Evolutionary conservation across 2,888 invertebrate genomes (phyloP).

Genomic region (Dichetophora obliterata): DNA sequence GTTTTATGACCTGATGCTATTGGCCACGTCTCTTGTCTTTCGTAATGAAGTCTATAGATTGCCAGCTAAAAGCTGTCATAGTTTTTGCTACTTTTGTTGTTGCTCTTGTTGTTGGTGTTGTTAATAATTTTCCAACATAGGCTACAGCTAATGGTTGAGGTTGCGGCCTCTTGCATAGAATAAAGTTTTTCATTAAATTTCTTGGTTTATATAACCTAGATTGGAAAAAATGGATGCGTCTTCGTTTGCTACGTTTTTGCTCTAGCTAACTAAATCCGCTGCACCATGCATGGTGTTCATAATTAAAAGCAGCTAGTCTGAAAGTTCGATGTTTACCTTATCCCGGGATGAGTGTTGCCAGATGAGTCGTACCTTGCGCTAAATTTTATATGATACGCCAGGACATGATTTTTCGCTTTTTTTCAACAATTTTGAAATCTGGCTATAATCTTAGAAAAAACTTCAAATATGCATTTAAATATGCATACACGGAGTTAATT

Average conservation of each 20-base stretch:
- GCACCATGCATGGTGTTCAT: too few species aligned
- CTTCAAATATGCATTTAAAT: too few species aligned
- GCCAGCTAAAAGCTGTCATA: constrained; percentile 4
- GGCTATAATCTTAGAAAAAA: too few species aligned
- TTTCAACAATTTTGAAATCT: too few species aligned
- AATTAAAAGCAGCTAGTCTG: too few species aligned
- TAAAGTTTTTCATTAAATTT: neutral
- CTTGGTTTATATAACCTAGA: constrained; percentile 9
- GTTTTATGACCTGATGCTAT: constrained; percentile 42
- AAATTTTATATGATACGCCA: too few species aligned
- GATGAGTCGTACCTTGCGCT: too few species aligned
- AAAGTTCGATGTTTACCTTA: too few species aligned
- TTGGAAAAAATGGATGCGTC: neutral
- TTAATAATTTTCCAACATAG: constrained; percentile 49
- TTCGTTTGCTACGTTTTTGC: neutral
- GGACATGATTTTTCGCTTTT: too few species aligned
- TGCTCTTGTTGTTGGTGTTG: constrained; percentile 45
- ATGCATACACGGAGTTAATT: too few species aligned
- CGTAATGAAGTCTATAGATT: constrained; percentile 21
- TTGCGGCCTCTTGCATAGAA: neutral
- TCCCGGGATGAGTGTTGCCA: too few species aligned
- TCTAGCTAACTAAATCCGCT: too few species aligned
- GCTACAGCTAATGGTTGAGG: constrained; percentile 11
- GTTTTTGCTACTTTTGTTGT: neutral
- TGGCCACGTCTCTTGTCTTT: neutral